These are phyloP conservation scores for Lota lota DNA, from an alignment of 2,113 vertebrate species.

Conservation along the genomic window DNA sequence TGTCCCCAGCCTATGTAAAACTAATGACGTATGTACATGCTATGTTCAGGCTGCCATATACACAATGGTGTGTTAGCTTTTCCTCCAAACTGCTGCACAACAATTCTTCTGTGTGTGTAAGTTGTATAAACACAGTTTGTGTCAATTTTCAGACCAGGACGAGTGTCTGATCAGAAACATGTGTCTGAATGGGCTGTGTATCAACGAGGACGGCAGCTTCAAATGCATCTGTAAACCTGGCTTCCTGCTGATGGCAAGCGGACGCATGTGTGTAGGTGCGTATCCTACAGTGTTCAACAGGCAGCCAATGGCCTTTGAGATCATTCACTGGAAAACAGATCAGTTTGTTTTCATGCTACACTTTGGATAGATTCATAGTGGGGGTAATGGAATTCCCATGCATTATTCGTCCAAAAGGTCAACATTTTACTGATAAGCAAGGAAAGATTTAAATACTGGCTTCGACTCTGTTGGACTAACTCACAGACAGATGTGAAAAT, in stretches of 20 bases:
- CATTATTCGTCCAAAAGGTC: too few relatives aligned
- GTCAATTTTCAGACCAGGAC: constrained; percentile 83
- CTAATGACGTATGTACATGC: neutral
- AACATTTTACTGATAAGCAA: too few relatives aligned
- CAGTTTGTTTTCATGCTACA: too few relatives aligned
- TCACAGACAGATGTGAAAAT: too few relatives aligned
- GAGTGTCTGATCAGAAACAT: constrained; percentile 93
- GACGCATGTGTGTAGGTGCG: constrained; percentile 75
- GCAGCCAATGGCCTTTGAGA: neutral
- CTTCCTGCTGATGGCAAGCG: constrained; percentile 77
- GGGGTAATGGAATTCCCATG: too few relatives aligned
- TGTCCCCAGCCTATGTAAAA: neutral
- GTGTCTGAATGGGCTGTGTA: constrained; percentile 95
- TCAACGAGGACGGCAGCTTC: constrained; percentile 97
- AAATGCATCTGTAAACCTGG: constrained; percentile 98
- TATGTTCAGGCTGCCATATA: neutral
- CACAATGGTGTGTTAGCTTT: neutral
- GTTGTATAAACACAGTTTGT: neutral
- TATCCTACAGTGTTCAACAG: constrained; percentile 15
- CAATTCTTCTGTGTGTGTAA: neutral
- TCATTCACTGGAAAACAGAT: neutral
- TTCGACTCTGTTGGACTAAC: too few relatives aligned
- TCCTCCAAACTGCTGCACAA: neutral
- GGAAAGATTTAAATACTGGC: too few relatives aligned
- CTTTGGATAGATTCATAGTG: too few relatives aligned